These are phyloP conservation scores for Pogonus chalceus DNA, from an alignment of 1,140 invertebrate genomes.

Conservation along the genomic window DNA sequence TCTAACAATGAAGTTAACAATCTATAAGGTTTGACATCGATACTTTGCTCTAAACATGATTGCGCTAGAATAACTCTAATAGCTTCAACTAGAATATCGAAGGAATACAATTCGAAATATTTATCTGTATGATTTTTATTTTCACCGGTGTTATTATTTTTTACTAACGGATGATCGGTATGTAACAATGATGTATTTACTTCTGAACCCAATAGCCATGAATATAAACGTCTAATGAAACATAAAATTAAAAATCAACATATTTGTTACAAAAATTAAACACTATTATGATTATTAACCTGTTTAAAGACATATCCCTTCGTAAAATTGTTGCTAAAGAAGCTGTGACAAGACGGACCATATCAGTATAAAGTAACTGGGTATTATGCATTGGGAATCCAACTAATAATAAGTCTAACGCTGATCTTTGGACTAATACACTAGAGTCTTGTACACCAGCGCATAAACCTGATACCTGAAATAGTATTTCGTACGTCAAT, in stretches of 20 bases:
- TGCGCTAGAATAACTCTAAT: constrained; percentile 50
- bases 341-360: constrained; percentile 68
- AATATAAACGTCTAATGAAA: constrained; percentile 58
- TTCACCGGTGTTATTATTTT: constrained; percentile 29
- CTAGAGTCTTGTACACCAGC: constrained; percentile 69
- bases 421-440: constrained; percentile 78
- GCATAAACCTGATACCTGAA: constrained; percentile 39
- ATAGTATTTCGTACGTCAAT: no score
- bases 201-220: constrained; percentile 73
- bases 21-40: constrained; percentile 71
- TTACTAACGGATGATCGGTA: constrained; percentile 35
- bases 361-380: constrained; percentile 62
- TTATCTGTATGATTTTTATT: constrained; percentile 32
- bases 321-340: constrained; percentile 74
- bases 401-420: constrained; percentile 72
- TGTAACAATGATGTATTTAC: constrained; percentile 41
- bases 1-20: constrained; percentile 81
- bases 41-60: constrained; percentile 45
- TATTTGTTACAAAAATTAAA: background rate
- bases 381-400: constrained; percentile 81
- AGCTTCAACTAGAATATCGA: constrained; percentile 54
- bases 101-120: constrained; percentile 70
- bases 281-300: constrained; percentile 37
- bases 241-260: background rate
- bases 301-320: constrained; percentile 86